A percentile compares a stretch with the other conserved stretches of the same genome.
Evolutionary conservation across 1,140 invertebrate genomes (phyloP).

Genomic region (Drosophila arizonae): DNA sequence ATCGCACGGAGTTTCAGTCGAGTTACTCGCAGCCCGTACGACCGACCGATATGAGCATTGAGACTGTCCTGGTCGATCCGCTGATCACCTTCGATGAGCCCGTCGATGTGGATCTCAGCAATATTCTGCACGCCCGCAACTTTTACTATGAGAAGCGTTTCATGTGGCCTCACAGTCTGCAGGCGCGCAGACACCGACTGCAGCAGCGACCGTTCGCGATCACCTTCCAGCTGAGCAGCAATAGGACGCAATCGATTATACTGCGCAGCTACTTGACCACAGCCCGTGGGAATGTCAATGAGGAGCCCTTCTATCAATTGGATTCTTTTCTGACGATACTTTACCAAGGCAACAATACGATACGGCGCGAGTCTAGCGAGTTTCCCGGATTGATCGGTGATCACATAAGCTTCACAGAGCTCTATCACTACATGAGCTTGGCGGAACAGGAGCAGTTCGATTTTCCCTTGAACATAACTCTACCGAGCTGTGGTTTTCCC

Average conservation of each 20-base stretch:
- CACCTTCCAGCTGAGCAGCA: constrained; percentile 32
- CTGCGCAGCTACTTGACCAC: constrained; percentile 48
- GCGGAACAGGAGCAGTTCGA: constrained; percentile 47
- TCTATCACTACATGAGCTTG: constrained; percentile 50
- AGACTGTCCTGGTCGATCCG: constrained; percentile 9
- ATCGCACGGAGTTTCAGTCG: constrained; percentile 22
- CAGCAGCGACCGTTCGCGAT: constrained; percentile 47
- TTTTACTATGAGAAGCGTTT: constrained; percentile 42
- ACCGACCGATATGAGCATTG: constrained; percentile 31
- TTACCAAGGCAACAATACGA: constrained; percentile 37
- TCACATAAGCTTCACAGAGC: constrained; percentile 47
- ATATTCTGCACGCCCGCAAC: constrained; percentile 35
- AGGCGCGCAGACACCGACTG: constrained; percentile 18
- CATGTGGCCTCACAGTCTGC: constrained; percentile 49
- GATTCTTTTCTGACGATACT: constrained; percentile 49
- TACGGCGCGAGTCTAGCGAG: constrained; percentile 32
- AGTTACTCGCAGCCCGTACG: neutral
- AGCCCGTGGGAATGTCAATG: neutral
- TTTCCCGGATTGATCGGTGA: constrained; percentile 40
- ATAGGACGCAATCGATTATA: constrained; percentile 49
- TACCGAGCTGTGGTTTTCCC: constrained; percentile 49
- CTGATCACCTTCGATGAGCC: constrained; percentile 44
- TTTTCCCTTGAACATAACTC: constrained; percentile 56
- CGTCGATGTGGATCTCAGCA: constrained; percentile 51
- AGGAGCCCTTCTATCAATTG: constrained; percentile 51